Evolutionary conservation across 2,113 vertebrate species (phyloP).

Genomic region (Ursus arctos): DNA sequence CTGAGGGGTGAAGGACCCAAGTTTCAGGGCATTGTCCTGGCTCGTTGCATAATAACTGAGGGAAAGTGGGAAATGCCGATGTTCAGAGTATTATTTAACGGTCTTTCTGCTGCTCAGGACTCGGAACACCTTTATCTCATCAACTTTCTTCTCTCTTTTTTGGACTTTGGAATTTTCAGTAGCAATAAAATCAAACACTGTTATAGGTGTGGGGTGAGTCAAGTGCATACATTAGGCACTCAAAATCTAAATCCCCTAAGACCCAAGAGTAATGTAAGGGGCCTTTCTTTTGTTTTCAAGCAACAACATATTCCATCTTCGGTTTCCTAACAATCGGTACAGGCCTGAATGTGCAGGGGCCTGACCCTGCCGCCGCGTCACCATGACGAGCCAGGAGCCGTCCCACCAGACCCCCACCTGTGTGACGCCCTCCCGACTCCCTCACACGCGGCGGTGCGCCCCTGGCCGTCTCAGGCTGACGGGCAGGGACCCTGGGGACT

Average conservation of each 20-base stretch:
- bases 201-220: no score
- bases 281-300: no score
- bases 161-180: neutral
- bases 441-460: neutral
- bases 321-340: neutral
- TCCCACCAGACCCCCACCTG: neutral
- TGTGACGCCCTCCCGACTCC: neutral
- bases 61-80: neutral
- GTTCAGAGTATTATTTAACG: neutral
- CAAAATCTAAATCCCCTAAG: rapidly evolving
- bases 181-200: neutral
- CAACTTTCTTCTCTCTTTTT: neutral
- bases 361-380: rapidly evolving
- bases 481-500: neutral
- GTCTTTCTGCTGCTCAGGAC: neutral
- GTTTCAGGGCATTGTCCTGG: rapidly evolving
- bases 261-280: no score
- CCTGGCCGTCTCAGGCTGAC: neutral
- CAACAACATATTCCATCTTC: no score
- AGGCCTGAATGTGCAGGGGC: no score
- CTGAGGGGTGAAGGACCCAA: neutral
- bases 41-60: rapidly evolving
- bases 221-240: neutral
- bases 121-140: neutral
- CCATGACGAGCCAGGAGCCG: neutral